These are phyloP conservation scores for Heliangelus exortis DNA, from an alignment of 2,797 vertebrate species.

Conservation along the genomic window DNA sequence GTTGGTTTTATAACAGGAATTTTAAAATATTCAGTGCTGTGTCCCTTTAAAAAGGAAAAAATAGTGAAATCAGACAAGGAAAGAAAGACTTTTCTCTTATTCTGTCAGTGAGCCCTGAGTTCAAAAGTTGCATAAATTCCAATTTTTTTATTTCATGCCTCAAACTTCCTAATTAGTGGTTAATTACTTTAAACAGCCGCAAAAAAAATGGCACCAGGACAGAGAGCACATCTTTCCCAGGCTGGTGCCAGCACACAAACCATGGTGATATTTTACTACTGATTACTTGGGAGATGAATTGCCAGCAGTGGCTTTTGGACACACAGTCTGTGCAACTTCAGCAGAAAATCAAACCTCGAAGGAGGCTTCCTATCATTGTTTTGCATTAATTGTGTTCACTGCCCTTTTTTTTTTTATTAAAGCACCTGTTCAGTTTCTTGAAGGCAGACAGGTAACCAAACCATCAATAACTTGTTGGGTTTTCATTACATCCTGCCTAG, in stretches of 20 bases:
- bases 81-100: not conserved
- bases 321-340: not conserved
- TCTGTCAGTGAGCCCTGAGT: not conserved
- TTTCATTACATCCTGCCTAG: slow-evolving; percentile 51
- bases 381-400: slow-evolving; percentile 56
- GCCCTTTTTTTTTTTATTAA: not conserved
- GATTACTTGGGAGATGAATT: slow-evolving; percentile 26
- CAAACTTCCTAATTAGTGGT: slow-evolving; percentile 25
- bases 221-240: slow-evolving; percentile 23
- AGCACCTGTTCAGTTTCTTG: slow-evolving; percentile 47
- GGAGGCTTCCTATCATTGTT: slow-evolving; percentile 23
- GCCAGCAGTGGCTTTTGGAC: slow-evolving; percentile 22
- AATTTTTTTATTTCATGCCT: slow-evolving; percentile 14
- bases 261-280: slow-evolving; percentile 21
- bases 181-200: slow-evolving; percentile 58
- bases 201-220: slow-evolving; percentile 48
- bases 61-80: not conserved
- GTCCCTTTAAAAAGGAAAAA: not conserved
- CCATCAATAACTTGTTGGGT: slow-evolving; percentile 23
- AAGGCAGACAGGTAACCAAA: slow-evolving; percentile 47
- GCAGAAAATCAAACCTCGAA: slow-evolving; percentile 41
- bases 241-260: slow-evolving; percentile 17
- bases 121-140: not conserved
- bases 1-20: not conserved
- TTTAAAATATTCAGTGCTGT: rapidly evolving